Percentiles rank a stretch among this genome's conserved stretches.
Evolutionary conservation across 2,797 vertebrate genomes (phyloP).

Genomic region (Neomorphus geoffroyi): DNA sequence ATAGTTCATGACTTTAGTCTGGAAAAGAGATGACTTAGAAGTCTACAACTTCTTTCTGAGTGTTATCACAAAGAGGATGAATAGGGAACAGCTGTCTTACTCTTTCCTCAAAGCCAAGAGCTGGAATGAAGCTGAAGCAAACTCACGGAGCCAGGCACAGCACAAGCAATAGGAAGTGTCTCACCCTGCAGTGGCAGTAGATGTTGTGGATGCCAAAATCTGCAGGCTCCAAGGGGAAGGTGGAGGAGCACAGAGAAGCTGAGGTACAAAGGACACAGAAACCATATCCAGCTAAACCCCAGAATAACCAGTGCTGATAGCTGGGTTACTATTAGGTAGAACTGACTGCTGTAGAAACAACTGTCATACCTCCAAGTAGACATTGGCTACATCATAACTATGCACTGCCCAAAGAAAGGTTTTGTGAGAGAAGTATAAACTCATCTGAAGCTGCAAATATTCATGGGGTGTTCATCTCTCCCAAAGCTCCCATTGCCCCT

Average conservation of each 20-base stretch:
- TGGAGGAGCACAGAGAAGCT: background rate
- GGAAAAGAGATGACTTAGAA: background rate
- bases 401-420: background rate
- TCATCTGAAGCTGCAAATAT: background rate
- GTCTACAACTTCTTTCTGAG: background rate
- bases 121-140: background rate
- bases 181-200: background rate
- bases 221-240: background rate
- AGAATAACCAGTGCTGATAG: background rate
- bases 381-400: background rate
- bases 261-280: background rate
- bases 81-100: background rate
- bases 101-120: background rate
- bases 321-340: background rate
- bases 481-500: background rate
- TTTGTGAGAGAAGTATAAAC: background rate
- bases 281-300: background rate
- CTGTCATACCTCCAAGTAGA: background rate
- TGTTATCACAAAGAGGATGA: background rate
- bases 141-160: background rate
- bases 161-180: background rate
- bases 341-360: background rate
- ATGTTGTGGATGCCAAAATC: background rate
- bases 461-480: background rate
- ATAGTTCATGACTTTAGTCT: background rate